Base-by-base conservation (phyloP, 2,797 vertebrate species). In the Lepilemur septentrionalis region DNA sequence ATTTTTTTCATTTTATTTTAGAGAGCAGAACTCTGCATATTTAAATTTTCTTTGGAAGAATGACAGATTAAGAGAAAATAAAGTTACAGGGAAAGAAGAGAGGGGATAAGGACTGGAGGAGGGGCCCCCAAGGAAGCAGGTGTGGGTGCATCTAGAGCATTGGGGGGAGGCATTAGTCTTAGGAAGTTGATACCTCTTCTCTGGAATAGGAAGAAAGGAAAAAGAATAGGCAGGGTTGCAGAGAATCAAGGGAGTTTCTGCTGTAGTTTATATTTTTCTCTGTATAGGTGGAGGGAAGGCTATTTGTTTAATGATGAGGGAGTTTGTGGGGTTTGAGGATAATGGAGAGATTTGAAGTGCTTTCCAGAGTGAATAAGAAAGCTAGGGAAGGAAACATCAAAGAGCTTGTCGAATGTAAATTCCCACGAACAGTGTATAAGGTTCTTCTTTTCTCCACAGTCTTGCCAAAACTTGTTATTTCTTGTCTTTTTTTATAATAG, bases 1-100 rank as follows among this genome's bases (percentile, higher is more conserved):
- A 8, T 65, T 20, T n/a, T 65, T 65, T 20, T 25, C 46, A 38
- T 93, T 91, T 85, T 73, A 46, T 75, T 93, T 65, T 46, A 52
- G 50, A 55, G 23, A 41, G 30, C 10, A 41, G 32, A 89, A 87
- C 52, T 59, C 4, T 35, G 18, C 14, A n/a, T 75, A 5, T 81
- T 89, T 94, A 76, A 90, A n/a, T 73, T 93, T 82, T 81, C 35
- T 90, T 91, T 86, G 81, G 12, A 46, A 75, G 46, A 93, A 61
- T 73, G 28, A 30, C 20, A 73, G 50, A 59, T 75, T 4, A 81
- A n/a, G 13, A 73, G 69, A 83, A 91, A 89, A 57, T 52, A 63
- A 32, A 67, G 13, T 32, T 84, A 50, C 13, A 86, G 50, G 76
- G 18, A 85, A 88, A 88, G 22, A 3, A 86, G 63, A 86, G 63